A percentile compares a stretch with the other conserved stretches of the same genome.
Conservation (phyloP, 2,113 vertebrate species). For the Numenius arquata region DNA sequence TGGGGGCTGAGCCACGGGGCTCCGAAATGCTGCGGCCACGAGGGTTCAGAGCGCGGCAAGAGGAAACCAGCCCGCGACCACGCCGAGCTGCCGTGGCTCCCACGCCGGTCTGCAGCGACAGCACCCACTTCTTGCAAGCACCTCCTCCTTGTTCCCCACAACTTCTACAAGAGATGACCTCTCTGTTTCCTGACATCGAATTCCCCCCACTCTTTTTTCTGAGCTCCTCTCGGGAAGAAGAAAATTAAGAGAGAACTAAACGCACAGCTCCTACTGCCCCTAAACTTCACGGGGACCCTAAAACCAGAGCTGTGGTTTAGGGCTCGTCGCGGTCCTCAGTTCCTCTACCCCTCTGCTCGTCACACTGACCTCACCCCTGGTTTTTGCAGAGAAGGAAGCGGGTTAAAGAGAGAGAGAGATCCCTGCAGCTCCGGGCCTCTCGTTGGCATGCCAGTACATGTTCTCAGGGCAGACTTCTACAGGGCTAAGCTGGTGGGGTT, state of each 20-base stretch:
- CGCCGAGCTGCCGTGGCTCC: not conserved
- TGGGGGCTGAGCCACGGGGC: not conserved
- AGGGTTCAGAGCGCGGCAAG: not conserved
- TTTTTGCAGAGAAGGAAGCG: not conserved
- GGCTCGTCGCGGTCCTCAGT: fast-evolving
- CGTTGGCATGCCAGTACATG: not conserved
- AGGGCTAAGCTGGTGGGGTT: not conserved
- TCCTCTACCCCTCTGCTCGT: not conserved
- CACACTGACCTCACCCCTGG: not conserved
- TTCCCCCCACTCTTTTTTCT: not conserved
- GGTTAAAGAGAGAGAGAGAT: not conserved
- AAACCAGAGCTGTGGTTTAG: not conserved
- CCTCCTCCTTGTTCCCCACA: not conserved
- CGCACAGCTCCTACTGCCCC: fast-evolving
- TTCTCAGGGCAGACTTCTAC: not conserved
- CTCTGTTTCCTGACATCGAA: not conserved
- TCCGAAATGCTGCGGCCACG: not conserved
- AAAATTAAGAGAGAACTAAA: not conserved
- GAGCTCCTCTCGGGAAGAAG: not conserved
- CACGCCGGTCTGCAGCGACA: fast-evolving
- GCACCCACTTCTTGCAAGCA: not conserved
- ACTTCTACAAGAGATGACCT: not conserved
- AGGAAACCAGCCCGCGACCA: fast-evolving
- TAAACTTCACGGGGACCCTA: not conserved
- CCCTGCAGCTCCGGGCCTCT: not conserved